phyloP scores from a whole-genome alignment of 64 coral and sea anemone genomes.

The Stichodactyla helianthus region DNA sequence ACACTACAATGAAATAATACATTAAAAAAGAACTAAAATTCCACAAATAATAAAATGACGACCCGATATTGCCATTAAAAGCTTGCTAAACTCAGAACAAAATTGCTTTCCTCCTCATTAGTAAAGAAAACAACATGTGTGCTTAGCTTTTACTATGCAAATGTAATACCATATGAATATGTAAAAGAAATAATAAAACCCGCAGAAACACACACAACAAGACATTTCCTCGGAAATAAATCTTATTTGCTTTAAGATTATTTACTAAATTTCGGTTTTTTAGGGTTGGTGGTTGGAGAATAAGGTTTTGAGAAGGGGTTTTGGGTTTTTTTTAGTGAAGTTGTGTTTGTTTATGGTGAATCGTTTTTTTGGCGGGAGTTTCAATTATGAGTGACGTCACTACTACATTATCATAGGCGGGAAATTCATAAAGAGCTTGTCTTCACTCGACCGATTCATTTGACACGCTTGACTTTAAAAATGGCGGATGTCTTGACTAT shows the following conservation, averaged over 20 bases:
- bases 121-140: background rate
- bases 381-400: constrained; percentile 37
- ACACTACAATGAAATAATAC: background rate
- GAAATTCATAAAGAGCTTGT: constrained; percentile 37
- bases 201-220: background rate
- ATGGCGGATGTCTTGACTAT: constrained; percentile 92
- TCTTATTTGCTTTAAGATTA: background rate
- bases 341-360: background rate
- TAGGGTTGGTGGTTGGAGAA: background rate
- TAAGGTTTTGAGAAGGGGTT: background rate
- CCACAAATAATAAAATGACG: background rate
- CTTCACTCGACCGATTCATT: constrained; percentile 27
- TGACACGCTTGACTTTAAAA: constrained; percentile 73
- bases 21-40: background rate
- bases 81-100: background rate
- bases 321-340: background rate
- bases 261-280: background rate
- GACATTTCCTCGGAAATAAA: background rate
- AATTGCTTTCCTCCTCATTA: background rate
- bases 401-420: constrained; percentile 29
- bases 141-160: background rate
- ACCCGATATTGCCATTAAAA: background rate
- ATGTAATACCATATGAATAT: background rate
- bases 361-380: constrained; percentile 16
- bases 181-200: background rate